Base-by-base conservation (phyloP, 2,888 invertebrate genomes). In the Cantharis nigra region DNA sequence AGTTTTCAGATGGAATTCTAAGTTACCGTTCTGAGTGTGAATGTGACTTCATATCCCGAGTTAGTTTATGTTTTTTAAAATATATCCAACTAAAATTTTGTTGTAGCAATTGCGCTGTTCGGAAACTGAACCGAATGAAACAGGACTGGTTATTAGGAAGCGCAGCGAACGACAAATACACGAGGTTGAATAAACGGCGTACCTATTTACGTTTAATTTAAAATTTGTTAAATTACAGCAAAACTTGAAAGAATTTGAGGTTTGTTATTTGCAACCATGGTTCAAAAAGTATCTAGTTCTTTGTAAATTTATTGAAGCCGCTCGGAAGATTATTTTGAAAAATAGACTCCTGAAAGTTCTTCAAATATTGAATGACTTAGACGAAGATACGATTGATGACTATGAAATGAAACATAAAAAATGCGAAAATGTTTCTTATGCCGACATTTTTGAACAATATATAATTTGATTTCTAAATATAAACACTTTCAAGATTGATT, bases 231-330 rank as follows among this genome's bases (percentile, higher is more conserved):
- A 20, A 18, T 69, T 81, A 69, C 77, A 83, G 83, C 72, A 76
- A 16, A 74, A 63, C n/a, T 5, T 30, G 3, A 28, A 49, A 7
- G 76, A 77, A 23, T 64, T 63, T 62, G 74, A 72, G 26, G 63
- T 72, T 13, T 85, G 84, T 75, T 79, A 78, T 26, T 79, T 85
- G 26, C 85, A 86, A 71, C 85, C 86, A 3, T 87, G 87, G 87
- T 85, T 86, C 71, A 83, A 80, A 75, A 79, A 85, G 63, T 83
- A 86, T 71, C 72, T 85, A 9, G 83, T 81, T 14, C 76, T 87
- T 62, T 83, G 84, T 70, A 86, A 84, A 79, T 86, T 87, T 75
- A 86, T 87, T 30, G 78, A 82, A 74, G 84, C 84, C 3, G 86
- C 81, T 0, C 81, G 87, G 69, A 83, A 74, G 9, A 76, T 85